Evolutionary conservation across 2,113 vertebrate species (phyloP).

Genomic region (Reinhardtius hippoglossoides): DNA sequence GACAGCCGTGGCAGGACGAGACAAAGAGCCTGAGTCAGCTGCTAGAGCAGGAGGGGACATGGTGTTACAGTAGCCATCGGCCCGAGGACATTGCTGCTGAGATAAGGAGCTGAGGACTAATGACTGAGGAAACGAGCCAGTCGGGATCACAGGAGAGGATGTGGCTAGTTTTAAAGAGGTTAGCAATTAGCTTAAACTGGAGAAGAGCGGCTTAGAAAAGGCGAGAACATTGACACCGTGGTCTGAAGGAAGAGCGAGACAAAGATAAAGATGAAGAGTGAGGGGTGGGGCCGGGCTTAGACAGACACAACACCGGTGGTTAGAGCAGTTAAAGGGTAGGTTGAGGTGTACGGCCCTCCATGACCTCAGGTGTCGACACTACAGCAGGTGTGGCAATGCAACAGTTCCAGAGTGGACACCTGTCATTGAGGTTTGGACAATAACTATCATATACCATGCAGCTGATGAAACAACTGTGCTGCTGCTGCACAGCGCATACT

Average conservation of each 20-base stretch:
- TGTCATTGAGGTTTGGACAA: constrained; percentile 57
- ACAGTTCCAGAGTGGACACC: constrained; percentile 58
- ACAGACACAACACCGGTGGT: constrained; percentile 67
- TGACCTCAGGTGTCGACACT: constrained; percentile 70
- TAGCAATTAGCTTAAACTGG: constrained; percentile 70
- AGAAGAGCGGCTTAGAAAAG: constrained; percentile 68
- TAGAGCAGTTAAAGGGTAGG: constrained; percentile 61
- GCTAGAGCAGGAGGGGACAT: constrained; percentile 13
- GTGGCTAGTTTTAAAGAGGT: constrained; percentile 69
- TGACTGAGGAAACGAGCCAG: constrained; percentile 74
- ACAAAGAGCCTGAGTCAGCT: constrained; percentile 46
- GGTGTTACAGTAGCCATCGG: constrained; percentile 55
- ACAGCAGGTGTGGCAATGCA: constrained; percentile 65
- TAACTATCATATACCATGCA: constrained; percentile 38
- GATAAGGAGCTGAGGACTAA: constrained; percentile 70
- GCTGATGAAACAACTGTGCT: constrained; percentile 32
- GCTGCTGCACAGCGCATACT: constrained; percentile 2
- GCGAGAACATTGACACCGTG: constrained; percentile 58
- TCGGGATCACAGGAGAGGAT: constrained; percentile 77
- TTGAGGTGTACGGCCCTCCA: constrained; percentile 37
- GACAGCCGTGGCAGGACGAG: constrained; percentile 38
- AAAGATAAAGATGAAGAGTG: constrained; percentile 44
- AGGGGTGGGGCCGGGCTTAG: constrained; percentile 41
- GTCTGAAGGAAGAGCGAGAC: constrained; percentile 32
- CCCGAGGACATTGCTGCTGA: constrained; percentile 55